Evolutionary conservation across 2,888 invertebrate species (phyloP), one percentile per base, ranked within the genome.

Genomic region (Odontomyia ornata): DNA sequence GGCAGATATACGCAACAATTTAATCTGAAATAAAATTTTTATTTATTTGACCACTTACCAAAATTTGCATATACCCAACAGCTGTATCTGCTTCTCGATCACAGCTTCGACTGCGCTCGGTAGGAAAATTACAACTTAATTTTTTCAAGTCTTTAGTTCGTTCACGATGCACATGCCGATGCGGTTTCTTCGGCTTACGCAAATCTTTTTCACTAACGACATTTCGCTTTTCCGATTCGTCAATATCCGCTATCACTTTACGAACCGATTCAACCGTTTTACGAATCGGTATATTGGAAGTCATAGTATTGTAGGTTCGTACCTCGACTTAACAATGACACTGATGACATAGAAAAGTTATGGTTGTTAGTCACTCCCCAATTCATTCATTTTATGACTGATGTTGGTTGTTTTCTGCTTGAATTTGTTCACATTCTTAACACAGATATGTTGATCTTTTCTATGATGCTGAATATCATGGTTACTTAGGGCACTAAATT

Each of bases 181-280:
- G 71, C 1, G 36, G 60, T 56, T 77, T 75, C 27, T 71, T 77
- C 28, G n/a, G 1, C 64, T 69, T 78, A 23, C 57, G 43, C 11
- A 57, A 2, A 46, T 76, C 67, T 18, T 69, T 79, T 23, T 60
- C 60, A 11, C 23, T 23, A 21, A 25, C 60, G 18, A 67, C 62
- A 52, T 7, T 21, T 3, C 11, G 23, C 62, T 69, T 57, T 13
- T 78, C 78, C 18, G 84, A 82, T 7, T 83, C 82, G 72, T 85
- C 85, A 76, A 85, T 79, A 81, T 85, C 85, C 57, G 85, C 85
- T 65, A 84, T 82, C 78, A 84, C 83, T 65, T 76, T 76, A 28
- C 65, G 76, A 60, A 73, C 77, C 76, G 76, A 13, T 75, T 77
- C 78, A 47, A 65, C 52, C 1, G 62, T 18, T 7, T 73, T 76